Evolutionary conservation across 2,888 invertebrate genomes (phyloP).

Genomic region (Lycaena phlaeas): DNA sequence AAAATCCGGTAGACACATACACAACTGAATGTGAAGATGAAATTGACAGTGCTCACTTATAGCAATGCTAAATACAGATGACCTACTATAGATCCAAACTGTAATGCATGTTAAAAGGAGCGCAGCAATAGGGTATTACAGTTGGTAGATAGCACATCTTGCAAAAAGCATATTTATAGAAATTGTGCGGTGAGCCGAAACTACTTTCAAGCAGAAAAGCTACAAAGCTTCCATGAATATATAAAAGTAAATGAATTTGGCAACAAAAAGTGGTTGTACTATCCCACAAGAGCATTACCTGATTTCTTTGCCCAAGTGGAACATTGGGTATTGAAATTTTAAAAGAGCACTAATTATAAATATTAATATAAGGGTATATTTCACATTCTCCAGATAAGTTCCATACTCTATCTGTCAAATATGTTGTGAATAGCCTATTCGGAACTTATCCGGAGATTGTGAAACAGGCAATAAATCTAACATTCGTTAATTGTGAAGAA

Average conservation of each 20-base stretch:
- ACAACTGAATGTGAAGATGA: too few relatives aligned
- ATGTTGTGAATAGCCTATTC: too few relatives aligned
- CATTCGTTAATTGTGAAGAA: too few relatives aligned
- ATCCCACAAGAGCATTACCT: neutral
- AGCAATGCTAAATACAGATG: neutral
- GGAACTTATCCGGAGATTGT: too few relatives aligned
- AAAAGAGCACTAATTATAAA: too few relatives aligned
- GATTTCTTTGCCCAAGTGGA: slow-evolving; percentile 4
- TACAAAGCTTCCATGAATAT: neutral
- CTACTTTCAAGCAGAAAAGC: neutral
- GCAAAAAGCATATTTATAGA: neutral
- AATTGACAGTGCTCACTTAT: too few relatives aligned
- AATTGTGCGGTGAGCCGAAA: neutral
- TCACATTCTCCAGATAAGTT: too few relatives aligned
- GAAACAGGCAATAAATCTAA: too few relatives aligned
- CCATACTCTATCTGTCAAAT: too few relatives aligned
- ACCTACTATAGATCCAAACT: neutral
- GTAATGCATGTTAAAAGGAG: neutral
- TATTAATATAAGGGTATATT: too few relatives aligned
- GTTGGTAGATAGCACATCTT: neutral
- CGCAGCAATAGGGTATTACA: neutral
- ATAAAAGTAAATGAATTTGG: neutral
- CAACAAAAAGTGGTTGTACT: neutral
- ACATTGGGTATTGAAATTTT: neutral
- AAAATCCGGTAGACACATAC: too few relatives aligned